Conservation (phyloP, 2,888 invertebrate genomes). For the Empis livida region DNA sequence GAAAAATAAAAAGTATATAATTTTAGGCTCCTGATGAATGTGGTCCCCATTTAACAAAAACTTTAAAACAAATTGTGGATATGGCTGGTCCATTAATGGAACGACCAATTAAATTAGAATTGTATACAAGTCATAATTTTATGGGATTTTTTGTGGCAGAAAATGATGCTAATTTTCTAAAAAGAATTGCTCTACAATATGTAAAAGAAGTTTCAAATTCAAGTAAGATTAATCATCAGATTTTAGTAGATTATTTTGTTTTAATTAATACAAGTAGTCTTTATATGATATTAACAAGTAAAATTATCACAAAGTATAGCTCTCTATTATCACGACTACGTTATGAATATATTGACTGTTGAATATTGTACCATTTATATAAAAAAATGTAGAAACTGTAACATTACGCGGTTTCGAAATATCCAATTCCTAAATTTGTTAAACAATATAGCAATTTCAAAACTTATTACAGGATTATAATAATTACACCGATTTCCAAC, state of each 20-base stretch:
- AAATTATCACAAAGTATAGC: no score
- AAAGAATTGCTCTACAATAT: conserved; percentile 64
- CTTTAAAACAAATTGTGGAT: conserved; percentile 62
- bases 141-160: conserved; percentile 83
- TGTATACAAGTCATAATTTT: conserved; percentile 76
- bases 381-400: no score
- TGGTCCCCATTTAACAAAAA: conserved; percentile 52
- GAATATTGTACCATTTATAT: no score
- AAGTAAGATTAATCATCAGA: conserved; percentile 41
- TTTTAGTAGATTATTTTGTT: neutral
- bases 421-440: no score
- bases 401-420: no score
- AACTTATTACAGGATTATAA: no score
- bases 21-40: conserved; percentile 62
- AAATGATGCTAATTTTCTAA: conserved; percentile 66
- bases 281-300: no score
- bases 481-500: no score
- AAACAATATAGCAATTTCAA: no score
- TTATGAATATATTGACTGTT: no score
- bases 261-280: no score
- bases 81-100: conserved; percentile 52
- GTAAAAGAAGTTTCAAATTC: conserved; percentile 65
- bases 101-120: conserved; percentile 58
- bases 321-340: no score
- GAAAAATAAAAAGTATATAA: neutral